Evolutionary conservation across 2,797 vertebrate genomes (phyloP).

Genomic region (Sparidentex hasta): DNA sequence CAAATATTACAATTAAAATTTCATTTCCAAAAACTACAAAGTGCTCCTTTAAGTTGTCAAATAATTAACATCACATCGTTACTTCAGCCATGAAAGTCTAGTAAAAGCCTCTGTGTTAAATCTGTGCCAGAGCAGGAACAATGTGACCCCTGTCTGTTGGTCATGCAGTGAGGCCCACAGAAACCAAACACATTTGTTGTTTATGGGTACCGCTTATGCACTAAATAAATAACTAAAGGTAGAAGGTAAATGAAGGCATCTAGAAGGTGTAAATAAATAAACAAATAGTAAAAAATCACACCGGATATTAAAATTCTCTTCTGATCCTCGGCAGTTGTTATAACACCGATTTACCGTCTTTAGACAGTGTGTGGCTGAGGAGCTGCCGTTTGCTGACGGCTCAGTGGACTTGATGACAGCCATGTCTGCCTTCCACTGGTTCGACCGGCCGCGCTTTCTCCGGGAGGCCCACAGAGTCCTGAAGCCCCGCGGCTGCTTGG

Average conservation of each 20-base stretch:
- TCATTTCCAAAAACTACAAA: too few species aligned
- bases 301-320: too few species aligned
- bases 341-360: constrained; percentile 6
- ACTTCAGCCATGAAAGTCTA: constrained; percentile 2
- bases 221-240: background rate
- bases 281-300: too few species aligned
- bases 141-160: constrained; percentile 29
- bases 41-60: too few species aligned
- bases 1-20: too few species aligned
- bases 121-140: constrained; percentile 33
- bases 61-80: background rate
- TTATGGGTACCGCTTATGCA: background rate
- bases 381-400: constrained; percentile 80
- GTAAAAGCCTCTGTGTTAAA: constrained; percentile 3
- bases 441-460: constrained; percentile 83
- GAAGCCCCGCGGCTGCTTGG: constrained; percentile 84
- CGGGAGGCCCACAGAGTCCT: constrained; percentile 84
- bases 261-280: too few species aligned
- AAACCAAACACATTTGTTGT: background rate
- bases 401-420: constrained; percentile 87
- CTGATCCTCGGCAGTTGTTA: background rate
- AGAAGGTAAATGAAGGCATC: too few species aligned
- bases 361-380: constrained; percentile 86
- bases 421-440: constrained; percentile 90
- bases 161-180: constrained; percentile 1